Evolutionary conservation across 1,140 invertebrate genomes (phyloP), one percentile per base, ranked within the genome.

Genomic region (Gonatopus flavifemur): DNA sequence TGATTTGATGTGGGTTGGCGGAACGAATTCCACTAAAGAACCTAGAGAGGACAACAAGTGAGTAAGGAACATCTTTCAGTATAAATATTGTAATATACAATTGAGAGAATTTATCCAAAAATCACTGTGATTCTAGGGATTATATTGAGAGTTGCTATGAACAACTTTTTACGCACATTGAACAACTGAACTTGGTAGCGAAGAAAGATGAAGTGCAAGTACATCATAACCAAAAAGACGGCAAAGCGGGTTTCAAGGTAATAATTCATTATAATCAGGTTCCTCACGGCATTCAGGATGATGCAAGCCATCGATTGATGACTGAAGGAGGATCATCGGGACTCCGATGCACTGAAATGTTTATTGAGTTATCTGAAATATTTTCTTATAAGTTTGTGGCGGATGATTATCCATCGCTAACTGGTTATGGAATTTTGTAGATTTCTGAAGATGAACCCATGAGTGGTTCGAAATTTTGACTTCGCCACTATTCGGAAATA

Each of bases 171-270:
- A 47, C 57, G 1, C 74, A 72, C 52, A 74, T 76, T 55, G 57
- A 69, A 22, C 67, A 71, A 41, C 53, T 74, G n/a, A 76, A 76
- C 13, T 31, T 61, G 31, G 61, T 61, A n/a, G 64, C 60, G 9
- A 61, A 69, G 1, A 74, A 72, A 43, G 70, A 62, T 38, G 69
- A 76, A 57, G 55, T 76, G 54, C 49, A 70, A n/a, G 62, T 76
- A 30, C 55, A 69, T 13, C 65, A 52, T 19, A 67, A 63, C 37
- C 55, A 72, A n/a, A 64, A 63, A 12, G 62, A 64, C 30, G 61
- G 62, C 15, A 54, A 64, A 21, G 68, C 68, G 0, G 62, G 57
- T 20, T 74, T 76, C 40, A 74, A 74, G 61, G 72, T 76, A 65
- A 65, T n/a, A n/a, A n/a, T n/a, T n/a, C n/a, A n/a, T n/a, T n/a